A percentile compares a stretch with the other conserved stretches of the same genome.
Conservation (phyloP, 2,888 invertebrate species). For the Drosophila multiciliata region DNA sequence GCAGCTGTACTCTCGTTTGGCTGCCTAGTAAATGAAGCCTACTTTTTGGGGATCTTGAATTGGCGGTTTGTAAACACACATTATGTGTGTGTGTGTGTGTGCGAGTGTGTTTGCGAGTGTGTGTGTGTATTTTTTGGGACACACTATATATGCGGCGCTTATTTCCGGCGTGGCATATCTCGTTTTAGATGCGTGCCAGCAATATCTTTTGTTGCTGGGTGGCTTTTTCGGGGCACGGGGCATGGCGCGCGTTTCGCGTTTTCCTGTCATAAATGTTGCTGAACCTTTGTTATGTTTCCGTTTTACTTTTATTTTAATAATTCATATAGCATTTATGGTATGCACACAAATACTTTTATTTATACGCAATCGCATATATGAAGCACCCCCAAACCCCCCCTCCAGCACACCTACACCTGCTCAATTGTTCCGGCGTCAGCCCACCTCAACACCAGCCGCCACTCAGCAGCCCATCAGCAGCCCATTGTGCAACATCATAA, state of each 20-base stretch:
- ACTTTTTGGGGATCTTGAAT: constrained; percentile 74
- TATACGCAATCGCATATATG: constrained; percentile 46
- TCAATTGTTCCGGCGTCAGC: constrained; percentile 42
- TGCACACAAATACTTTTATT: constrained; percentile 70
- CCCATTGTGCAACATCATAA: constrained; percentile 74
- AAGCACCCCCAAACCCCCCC: not conserved
- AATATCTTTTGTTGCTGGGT: constrained; percentile 59
- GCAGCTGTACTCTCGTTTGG: constrained; percentile 43
- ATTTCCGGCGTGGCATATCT: constrained; percentile 80
- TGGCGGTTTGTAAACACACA: constrained; percentile 66
- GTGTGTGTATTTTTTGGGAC: constrained; percentile 42
- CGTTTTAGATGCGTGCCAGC: constrained; percentile 79
- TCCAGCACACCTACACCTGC: constrained; percentile 5
- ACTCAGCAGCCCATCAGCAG: not conserved
- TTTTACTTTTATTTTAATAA: constrained; percentile 81
- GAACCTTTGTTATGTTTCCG: constrained; percentile 80
- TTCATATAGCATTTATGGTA: constrained; percentile 77
- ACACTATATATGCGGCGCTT: constrained; percentile 61
- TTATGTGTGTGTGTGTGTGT: constrained; percentile 1
- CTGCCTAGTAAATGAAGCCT: constrained; percentile 73
- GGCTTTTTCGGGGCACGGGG: constrained; percentile 45
- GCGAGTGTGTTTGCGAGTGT: constrained; percentile 8
- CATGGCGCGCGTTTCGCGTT: constrained; percentile 66
- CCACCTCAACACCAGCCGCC: constrained; percentile 26
- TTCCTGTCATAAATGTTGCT: constrained; percentile 79